These are phyloP conservation scores for roundworm (Caenorhabditis elegans) DNA, from an alignment of 1,140 invertebrate genomes.

Conservation along the genomic window DNA sequence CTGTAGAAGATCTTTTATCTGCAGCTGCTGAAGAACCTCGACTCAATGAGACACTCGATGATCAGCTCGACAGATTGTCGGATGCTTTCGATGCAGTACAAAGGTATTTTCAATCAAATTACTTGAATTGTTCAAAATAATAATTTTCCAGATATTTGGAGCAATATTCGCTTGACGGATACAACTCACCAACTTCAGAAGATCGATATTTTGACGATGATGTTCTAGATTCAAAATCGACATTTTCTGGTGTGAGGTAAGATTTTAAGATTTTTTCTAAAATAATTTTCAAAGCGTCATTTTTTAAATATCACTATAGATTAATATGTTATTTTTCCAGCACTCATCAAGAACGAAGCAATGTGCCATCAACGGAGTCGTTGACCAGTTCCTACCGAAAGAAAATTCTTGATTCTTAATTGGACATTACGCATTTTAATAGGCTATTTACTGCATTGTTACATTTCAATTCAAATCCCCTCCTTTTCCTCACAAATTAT, in stretches of 20 bases:
- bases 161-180: constrained; percentile 37
- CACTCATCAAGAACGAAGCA: background rate
- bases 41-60: constrained; percentile 41
- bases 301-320: no score
- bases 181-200: constrained; percentile 30
- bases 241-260: background rate
- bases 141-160: constrained; percentile 28
- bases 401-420: constrained; percentile 15
- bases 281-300: no score
- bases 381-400: background rate
- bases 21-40: constrained; percentile 48
- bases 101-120: background rate
- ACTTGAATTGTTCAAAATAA: background rate
- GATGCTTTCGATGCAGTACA: constrained; percentile 52
- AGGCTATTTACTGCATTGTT: background rate
- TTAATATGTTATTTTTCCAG: background rate
- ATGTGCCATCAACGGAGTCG: background rate
- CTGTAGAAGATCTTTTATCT: constrained; percentile 48
- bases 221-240: background rate
- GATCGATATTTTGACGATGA: constrained; percentile 17
- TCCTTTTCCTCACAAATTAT: background rate
- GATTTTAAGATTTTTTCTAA: no score
- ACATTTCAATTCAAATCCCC: background rate
- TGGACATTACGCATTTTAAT: background rate
- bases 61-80: constrained; percentile 42